phyloP scores from a whole-genome alignment of 1,140 invertebrate genomes.

The Aphidius gifuensis region DNA sequence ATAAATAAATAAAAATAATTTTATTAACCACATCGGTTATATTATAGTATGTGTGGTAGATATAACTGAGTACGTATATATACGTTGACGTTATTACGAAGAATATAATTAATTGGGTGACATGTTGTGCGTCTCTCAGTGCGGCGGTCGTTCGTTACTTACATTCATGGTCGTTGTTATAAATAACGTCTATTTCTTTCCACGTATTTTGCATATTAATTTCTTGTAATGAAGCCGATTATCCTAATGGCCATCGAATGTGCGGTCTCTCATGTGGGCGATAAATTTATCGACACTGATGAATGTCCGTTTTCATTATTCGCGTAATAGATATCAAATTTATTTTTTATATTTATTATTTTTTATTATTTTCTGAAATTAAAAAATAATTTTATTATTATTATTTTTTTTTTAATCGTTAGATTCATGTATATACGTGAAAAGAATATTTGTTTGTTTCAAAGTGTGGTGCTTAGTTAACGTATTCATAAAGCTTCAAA shows the following conservation, averaged over 20 bases:
- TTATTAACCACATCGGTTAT: conserved; percentile 8
- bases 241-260: conserved; percentile 41
- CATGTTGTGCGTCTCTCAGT: conserved; percentile 22
- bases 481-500: too few relatives aligned
- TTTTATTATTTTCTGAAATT: too few relatives aligned
- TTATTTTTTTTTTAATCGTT: too few relatives aligned
- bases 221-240: conserved; percentile 46
- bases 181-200: conserved; percentile 38
- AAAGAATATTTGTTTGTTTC: too few relatives aligned
- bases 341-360: too few relatives aligned
- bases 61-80: too few relatives aligned
- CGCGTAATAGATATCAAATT: too few relatives aligned
- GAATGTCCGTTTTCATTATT: not conserved
- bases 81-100: too few relatives aligned
- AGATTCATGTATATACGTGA: too few relatives aligned
- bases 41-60: conserved; percentile 8
- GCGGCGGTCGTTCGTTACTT: too few relatives aligned
- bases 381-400: too few relatives aligned
- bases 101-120: conserved; percentile 45
- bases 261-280: conserved; percentile 26
- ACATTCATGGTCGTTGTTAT: conserved; percentile 30
- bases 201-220: conserved; percentile 47
- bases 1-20: not conserved
- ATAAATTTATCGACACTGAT: conserved; percentile 17
- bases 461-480: too few relatives aligned